phyloP scores from a whole-genome alignment of 1,140 invertebrate species.

The Conus betulinus region DNA sequence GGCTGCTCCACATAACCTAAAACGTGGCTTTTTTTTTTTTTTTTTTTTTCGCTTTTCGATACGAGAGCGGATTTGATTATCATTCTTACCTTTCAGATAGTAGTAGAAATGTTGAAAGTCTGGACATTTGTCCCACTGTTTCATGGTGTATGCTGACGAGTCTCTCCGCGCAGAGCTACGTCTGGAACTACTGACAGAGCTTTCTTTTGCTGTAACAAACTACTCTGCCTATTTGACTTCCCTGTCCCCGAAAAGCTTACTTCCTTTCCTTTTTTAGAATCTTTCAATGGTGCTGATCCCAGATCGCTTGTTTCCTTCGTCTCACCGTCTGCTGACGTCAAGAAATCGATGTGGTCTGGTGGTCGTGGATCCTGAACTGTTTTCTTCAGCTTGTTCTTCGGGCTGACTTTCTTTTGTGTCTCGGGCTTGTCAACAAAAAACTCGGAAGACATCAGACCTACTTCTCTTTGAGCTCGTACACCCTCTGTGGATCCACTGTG shows the following conservation, averaged over 20 bases:
- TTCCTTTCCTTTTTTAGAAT: no score
- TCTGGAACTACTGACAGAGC: no score
- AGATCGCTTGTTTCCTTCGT: no score
- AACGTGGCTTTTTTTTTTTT: neutral
- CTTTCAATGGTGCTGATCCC: no score
- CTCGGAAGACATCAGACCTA: neutral
- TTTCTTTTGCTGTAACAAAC: no score
- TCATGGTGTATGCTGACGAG: neutral
- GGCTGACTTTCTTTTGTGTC: neutral
- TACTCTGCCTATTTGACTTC: no score
- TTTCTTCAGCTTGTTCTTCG: neutral
- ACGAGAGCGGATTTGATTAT: neutral
- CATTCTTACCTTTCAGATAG: neutral
- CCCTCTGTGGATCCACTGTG: neutral
- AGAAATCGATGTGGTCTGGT: no score
- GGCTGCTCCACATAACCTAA: no score
- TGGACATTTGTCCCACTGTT: neutral
- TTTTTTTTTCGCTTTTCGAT: neutral
- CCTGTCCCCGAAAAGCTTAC: no score
- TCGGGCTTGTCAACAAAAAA: neutral
- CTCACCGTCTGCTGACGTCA: no score
- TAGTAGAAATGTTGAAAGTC: neutral
- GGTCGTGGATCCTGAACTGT: neutral
- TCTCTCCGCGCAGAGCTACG: no score
- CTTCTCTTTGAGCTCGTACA: neutral